These are phyloP conservation scores for Antennarius maculatus DNA, from an alignment of 2,797 vertebrate species.

Conservation along the genomic window DNA sequence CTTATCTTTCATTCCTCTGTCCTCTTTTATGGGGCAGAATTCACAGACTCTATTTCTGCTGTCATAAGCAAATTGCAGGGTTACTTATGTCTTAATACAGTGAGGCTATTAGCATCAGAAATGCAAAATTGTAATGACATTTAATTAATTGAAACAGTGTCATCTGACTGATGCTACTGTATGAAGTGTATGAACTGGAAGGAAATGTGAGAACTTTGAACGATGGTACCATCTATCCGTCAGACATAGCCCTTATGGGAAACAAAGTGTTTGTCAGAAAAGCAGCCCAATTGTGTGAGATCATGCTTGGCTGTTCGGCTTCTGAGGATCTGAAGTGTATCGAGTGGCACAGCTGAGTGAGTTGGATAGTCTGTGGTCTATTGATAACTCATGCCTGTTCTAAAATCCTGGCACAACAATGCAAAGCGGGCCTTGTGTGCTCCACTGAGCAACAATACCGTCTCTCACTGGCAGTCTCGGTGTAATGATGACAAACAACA, in stretches of 20 bases:
- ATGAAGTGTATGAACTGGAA: constrained; percentile 30
- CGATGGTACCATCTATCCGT: constrained; percentile 49
- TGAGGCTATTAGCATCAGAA: constrained; percentile 59
- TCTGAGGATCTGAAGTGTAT: constrained; percentile 78
- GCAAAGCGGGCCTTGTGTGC: constrained; percentile 79
- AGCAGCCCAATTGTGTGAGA: constrained; percentile 73
- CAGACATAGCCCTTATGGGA: constrained; percentile 59
- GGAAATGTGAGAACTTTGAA: constrained; percentile 43
- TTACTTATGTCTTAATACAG: constrained; percentile 74
- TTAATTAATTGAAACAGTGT: constrained; percentile 67
- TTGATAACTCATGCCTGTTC: constrained; percentile 86
- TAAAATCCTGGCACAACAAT: constrained; percentile 82
- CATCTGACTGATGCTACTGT: constrained; percentile 32
- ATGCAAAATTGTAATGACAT: constrained; percentile 64
- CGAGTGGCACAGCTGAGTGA: constrained; percentile 79
- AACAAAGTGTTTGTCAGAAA: constrained; percentile 71
- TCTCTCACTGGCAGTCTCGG: constrained; percentile 75
- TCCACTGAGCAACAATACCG: constrained; percentile 84
- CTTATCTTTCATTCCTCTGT: constrained; percentile 41
- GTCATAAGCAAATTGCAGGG: constrained; percentile 63
- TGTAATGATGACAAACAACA: constrained; percentile 80
- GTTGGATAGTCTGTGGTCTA: constrained; percentile 79
- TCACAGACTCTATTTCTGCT: constrained; percentile 57
- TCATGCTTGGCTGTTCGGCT: constrained; percentile 68
- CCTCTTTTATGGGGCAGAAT: constrained; percentile 46